Evolutionary conservation across 2,797 vertebrate genomes (phyloP).

Genomic region (Notamacropus eugenii): DNA sequence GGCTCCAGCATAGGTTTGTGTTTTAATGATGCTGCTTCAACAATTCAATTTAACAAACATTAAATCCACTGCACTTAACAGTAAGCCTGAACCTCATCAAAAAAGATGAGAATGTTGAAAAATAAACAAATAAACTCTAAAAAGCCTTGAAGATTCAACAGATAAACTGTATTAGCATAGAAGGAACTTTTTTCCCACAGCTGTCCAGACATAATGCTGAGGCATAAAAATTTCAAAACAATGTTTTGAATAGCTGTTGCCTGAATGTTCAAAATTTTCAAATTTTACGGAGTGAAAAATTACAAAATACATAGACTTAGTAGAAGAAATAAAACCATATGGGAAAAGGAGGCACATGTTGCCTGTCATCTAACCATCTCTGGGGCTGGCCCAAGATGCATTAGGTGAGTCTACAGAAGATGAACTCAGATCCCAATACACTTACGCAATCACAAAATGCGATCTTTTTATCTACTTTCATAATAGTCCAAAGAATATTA

Average conservation of each 20-base stretch:
- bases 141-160: background rate
- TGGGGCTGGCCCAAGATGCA: background rate
- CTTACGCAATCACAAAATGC: background rate
- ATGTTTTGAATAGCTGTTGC: background rate
- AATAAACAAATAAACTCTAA: background rate
- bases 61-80: background rate
- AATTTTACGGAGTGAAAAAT: background rate
- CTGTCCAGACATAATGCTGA: background rate
- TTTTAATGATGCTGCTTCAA: background rate
- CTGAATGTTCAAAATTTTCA: background rate
- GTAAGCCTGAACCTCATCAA: background rate
- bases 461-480: background rate
- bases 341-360: background rate
- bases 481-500: background rate
- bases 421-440: background rate
- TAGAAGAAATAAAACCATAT: background rate
- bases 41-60: background rate
- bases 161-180: background rate
- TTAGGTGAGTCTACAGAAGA: background rate
- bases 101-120: background rate
- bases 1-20: background rate
- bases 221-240: background rate
- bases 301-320: background rate
- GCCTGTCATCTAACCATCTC: background rate
- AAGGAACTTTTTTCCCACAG: background rate